A percentile compares a stretch with the other conserved stretches of the same genome.
phyloP scores from a whole-genome alignment of 1,140 invertebrate genomes.

The Amphibalanus amphitrite region DNA sequence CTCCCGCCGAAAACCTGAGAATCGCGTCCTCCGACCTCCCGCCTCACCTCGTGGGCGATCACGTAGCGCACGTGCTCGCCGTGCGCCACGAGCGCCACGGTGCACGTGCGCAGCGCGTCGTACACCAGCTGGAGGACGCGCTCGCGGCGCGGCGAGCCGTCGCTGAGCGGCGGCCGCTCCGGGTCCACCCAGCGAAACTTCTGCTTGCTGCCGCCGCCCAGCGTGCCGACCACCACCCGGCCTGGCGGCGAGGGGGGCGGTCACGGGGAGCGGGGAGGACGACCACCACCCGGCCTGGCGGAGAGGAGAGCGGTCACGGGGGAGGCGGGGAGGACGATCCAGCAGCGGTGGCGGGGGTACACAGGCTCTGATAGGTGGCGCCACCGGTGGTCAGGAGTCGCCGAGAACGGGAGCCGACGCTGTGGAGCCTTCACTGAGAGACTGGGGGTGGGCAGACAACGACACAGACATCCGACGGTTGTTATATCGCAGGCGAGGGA shows the following conservation, averaged over 20 bases:
- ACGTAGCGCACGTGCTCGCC: conserved; percentile 44
- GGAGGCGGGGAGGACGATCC: not conserved
- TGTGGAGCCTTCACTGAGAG: not conserved
- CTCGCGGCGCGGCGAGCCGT: conserved; percentile 26
- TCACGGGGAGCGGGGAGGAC: conserved; percentile 47
- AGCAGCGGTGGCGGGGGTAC: not conserved
- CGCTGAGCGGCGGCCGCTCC: conserved; percentile 39
- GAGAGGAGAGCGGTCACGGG: conserved; percentile 16
- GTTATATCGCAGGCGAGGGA: no score
- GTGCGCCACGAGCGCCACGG: conserved; percentile 61
- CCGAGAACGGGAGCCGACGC: not conserved
- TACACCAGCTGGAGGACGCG: conserved; percentile 39
- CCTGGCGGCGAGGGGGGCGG: conserved; percentile 42
- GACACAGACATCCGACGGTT: no score
- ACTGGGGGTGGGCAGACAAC: no score
- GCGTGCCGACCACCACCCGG: conserved; percentile 47
- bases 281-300: conserved; percentile 23
- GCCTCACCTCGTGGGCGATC: conserved; percentile 21
- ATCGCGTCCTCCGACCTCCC: not conserved
- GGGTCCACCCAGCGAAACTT: conserved; percentile 85
- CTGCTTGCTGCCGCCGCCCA: conserved; percentile 86
- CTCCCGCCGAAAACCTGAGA: not conserved
- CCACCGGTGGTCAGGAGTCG: not conserved
- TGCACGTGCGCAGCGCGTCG: conserved; percentile 57
- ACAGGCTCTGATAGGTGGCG: no score